Evolutionary conservation across 2,888 invertebrate species (phyloP).

Genomic region (Cremastobaeus sp.): DNA sequence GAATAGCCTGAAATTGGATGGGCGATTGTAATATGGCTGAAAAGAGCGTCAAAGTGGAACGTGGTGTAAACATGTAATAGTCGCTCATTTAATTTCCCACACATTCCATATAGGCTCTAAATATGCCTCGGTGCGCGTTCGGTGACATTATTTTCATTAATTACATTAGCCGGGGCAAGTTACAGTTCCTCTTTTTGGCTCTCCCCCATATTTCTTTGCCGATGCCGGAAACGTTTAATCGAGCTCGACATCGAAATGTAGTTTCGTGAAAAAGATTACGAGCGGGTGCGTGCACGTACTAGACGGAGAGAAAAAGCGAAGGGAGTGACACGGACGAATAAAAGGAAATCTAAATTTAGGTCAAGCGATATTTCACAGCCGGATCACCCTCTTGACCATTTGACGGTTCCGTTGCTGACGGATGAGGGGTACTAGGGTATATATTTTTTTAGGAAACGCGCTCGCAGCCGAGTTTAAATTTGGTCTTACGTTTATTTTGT

Average conservation of each 20-base stretch:
- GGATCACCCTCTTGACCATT: constrained; percentile 57
- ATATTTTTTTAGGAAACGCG: constrained; percentile 31
- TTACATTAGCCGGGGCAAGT: constrained; percentile 33
- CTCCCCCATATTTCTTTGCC: constrained; percentile 45
- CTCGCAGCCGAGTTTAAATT: constrained; percentile 31
- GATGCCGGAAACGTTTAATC: constrained; percentile 52
- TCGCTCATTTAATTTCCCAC: constrained; percentile 6
- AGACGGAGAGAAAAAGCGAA: background rate
- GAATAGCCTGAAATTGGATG: too few relatives aligned
- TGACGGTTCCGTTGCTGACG: constrained; percentile 42
- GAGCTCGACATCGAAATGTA: constrained; percentile 50
- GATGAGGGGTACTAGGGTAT: constrained; percentile 3
- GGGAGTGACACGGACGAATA: constrained; percentile 24
- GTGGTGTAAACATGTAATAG: too few relatives aligned
- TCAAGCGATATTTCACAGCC: constrained; percentile 51
- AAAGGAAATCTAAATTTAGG: constrained; percentile 57
- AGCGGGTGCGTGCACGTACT: constrained; percentile 10
- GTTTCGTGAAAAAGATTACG: constrained; percentile 49
- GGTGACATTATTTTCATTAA: constrained; percentile 48
- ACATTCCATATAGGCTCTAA: constrained; percentile 1
- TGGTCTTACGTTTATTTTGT: constrained; percentile 36
- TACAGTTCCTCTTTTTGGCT: constrained; percentile 28
- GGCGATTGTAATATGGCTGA: too few relatives aligned
- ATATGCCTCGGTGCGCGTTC: constrained; percentile 1
- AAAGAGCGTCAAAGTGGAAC: too few relatives aligned